Evolutionary conservation across 1,140 invertebrate species (phyloP).

Genomic region (Dreissena polymorpha): DNA sequence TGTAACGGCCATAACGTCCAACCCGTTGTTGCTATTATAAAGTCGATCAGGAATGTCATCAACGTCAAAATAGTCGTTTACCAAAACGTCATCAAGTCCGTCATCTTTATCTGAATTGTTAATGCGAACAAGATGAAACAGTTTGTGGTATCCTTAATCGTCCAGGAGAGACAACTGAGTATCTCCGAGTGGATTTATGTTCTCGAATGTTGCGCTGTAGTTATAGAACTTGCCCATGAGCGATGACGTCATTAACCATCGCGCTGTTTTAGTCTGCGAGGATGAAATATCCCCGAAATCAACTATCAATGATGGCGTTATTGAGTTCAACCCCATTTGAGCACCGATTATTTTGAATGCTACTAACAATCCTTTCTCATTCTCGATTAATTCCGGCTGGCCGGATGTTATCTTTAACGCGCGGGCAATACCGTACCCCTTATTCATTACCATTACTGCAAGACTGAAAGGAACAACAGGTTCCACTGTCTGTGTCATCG

Average conservation of each 20-base stretch:
- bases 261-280: conserved; percentile 57
- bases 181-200: conserved; percentile 67
- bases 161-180: conserved; percentile 66
- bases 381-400: conserved; percentile 70
- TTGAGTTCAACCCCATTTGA: conserved; percentile 49
- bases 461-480: conserved; percentile 58
- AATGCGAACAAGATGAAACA: conserved; percentile 61
- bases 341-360: conserved; percentile 66
- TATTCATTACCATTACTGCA: conserved; percentile 61
- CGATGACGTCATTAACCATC: conserved; percentile 62
- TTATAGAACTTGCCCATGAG: conserved; percentile 65
- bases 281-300: conserved; percentile 64
- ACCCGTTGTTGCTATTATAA: conserved; percentile 59
- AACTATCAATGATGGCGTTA: conserved; percentile 58
- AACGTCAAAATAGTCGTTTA: conserved; percentile 58
- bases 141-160: conserved; percentile 56
- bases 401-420: conserved; percentile 65
- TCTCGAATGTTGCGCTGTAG: conserved; percentile 65
- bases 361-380: conserved; percentile 67
- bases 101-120: conserved; percentile 52
- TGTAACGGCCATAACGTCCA: conserved; percentile 33
- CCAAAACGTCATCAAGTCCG: conserved; percentile 60
- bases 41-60: conserved; percentile 58
- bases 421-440: conserved; percentile 60
- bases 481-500: conserved; percentile 46